Evolutionary conservation across 2,113 vertebrate species (phyloP), one percentile per base, ranked within the genome.

Genomic region (Bubo scandiacus): DNA sequence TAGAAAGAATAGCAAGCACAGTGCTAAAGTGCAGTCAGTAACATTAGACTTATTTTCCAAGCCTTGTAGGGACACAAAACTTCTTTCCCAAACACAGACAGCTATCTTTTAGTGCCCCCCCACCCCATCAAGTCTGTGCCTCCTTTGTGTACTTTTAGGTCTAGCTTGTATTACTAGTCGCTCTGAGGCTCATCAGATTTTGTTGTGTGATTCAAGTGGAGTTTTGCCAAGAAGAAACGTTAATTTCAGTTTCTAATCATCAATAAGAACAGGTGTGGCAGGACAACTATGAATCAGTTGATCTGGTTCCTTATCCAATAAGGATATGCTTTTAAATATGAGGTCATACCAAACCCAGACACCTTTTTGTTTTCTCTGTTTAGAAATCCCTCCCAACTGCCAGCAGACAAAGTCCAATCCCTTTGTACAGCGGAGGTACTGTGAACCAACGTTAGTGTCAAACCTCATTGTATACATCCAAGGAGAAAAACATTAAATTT

Each of bases 241-340:
- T 94, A 79, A 93, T 94, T 96, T 79, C 68, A 72, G 19, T 92
- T 89, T 93, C 66, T 90, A 88, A 90, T 92, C 47, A 83, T 96
- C 91, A 89, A 66, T 96, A 82, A 70, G 58, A 88, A 71, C 66
- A 80, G 70, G 62, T 75, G 85, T 82, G 81, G 34, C 70, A 88
- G 70, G 42, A 92, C 68, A 95, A 18, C 40, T 91, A 67, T 42
- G 78, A 87, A 91, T 55, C 70, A 51, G 74, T 91, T 81, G 62
- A 82, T 89, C 54, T 86, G 40, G 12, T 9, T 91, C 94, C 84
- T 61, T 89, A 79, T n/a, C 68, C 94, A 92, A 47, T 91, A 65
- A 85, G 61, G 20, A 45, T 80, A 51, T n/a, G 2, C 7, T 77
- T 82, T 94, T 89, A 30, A 75, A n/a, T 67, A 81, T 84, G 86